Evolutionary conservation across 2,113 vertebrate species (phyloP).

Genomic region (Limnothrissa miodon): DNA sequence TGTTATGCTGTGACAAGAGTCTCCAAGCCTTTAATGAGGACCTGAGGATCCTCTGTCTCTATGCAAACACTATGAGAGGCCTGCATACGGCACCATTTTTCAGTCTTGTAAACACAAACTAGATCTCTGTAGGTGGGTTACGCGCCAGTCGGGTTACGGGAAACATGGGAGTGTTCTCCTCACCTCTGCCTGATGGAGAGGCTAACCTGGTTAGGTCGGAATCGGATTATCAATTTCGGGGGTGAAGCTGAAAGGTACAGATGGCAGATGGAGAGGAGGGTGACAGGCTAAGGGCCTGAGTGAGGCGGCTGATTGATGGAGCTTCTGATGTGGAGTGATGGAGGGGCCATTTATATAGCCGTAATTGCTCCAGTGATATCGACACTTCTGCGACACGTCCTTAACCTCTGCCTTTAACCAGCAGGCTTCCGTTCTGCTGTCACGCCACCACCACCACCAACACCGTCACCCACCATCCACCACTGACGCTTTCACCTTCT

Average conservation of each 20-base stretch:
- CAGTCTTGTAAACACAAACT: not conserved
- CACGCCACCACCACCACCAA: not conserved
- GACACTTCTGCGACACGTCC: conserved; percentile 77
- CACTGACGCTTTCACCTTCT: not conserved
- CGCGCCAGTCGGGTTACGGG: not conserved
- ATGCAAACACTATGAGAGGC: not conserved
- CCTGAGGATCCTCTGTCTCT: not conserved
- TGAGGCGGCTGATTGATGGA: conserved; percentile 80
- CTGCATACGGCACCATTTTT: not conserved
- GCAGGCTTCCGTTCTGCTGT: conserved; percentile 43
- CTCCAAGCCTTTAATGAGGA: not conserved
- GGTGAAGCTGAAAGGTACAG: conserved; percentile 82
- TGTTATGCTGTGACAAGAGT: not conserved
- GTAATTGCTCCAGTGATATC: conserved; percentile 84
- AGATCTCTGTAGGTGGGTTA: not conserved
- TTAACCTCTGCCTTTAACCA: conserved; percentile 70
- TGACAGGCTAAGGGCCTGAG: conserved; percentile 77
- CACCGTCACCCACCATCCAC: not conserved
- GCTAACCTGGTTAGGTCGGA: conserved; percentile 79
- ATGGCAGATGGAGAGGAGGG: conserved; percentile 76
- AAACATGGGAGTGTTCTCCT: conserved; percentile 21
- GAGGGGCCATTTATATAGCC: conserved; percentile 80
- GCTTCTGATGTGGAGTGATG: conserved; percentile 77
- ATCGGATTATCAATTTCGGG: conserved; percentile 86
- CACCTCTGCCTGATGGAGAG: conserved; percentile 58